Evolutionary conservation across 2,113 vertebrate species (phyloP).

Genomic region (Rhagologus leucostigma): DNA sequence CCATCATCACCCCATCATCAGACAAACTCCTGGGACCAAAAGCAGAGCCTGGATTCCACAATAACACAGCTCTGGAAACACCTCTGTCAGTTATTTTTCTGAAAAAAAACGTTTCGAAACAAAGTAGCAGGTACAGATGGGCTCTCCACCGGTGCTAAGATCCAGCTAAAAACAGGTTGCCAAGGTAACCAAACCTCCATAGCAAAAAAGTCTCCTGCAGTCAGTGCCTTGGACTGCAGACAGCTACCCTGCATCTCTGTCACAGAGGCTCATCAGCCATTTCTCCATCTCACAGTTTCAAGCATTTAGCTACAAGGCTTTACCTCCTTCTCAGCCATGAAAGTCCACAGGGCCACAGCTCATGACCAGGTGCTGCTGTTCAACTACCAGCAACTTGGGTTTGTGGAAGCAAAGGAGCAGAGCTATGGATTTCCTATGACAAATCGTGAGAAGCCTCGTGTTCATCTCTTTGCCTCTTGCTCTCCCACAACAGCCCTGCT

Average conservation of each 20-base stretch:
- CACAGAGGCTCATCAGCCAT: not conserved
- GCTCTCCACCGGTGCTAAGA: slow-evolving; percentile 11
- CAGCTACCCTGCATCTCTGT: slow-evolving; percentile 1
- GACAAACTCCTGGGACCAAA: not conserved
- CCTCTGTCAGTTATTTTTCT: not conserved
- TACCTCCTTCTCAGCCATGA: not conserved
- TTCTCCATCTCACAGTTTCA: not conserved
- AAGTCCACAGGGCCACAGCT: not conserved
- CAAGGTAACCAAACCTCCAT: slow-evolving; percentile 61
- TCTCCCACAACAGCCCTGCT: not conserved
- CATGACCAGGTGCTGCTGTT: not conserved
- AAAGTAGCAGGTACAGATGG: slow-evolving; percentile 38
- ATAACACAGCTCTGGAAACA: not conserved
- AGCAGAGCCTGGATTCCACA: not conserved
- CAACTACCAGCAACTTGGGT: not conserved
- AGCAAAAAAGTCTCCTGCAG: slow-evolving; percentile 3
- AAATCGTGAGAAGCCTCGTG: not conserved
- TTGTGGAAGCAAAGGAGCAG: not conserved
- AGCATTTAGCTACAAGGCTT: not conserved
- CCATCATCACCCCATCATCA: not conserved
- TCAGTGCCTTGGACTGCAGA: not conserved
- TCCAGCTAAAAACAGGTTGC: slow-evolving; percentile 55
- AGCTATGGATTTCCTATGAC: not conserved
- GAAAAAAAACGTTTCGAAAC: not conserved
- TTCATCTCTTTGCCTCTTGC: not conserved